Evolutionary conservation across 2,888 invertebrate genomes (phyloP).

Genomic region (Phaedon cochleariae): DNA sequence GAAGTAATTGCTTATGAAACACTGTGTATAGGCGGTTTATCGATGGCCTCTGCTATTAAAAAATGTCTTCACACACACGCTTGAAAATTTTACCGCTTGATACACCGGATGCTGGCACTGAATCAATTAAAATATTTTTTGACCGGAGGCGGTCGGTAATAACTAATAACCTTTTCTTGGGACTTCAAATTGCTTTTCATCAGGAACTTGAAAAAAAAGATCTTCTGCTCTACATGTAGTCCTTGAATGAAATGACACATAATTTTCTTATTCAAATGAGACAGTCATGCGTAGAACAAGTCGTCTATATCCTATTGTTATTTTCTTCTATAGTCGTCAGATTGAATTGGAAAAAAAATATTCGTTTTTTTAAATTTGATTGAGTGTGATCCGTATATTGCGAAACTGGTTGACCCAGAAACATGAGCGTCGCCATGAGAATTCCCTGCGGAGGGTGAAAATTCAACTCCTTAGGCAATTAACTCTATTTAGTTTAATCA

Average conservation of each 20-base stretch:
- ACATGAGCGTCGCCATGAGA: no score
- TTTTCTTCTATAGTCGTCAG: no score
- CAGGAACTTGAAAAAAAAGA: neutral
- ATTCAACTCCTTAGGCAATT: no score
- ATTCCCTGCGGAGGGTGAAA: no score
- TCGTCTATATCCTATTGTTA: neutral
- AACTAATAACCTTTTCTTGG: neutral
- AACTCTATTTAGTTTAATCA: no score
- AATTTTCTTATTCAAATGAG: neutral
- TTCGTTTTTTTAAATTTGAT: no score
- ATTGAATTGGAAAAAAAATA: no score
- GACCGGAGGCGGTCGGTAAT: neutral
- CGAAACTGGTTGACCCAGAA: no score
- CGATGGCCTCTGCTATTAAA: no score
- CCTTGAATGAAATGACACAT: neutral
- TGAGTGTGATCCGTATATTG: no score
- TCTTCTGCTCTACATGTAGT: neutral
- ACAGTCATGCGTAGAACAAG: neutral
- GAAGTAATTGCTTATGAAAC: no score
- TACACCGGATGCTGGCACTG: neutral
- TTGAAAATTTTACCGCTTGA: neutral
- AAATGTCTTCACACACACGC: neutral
- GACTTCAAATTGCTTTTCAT: neutral
- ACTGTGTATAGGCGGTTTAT: no score
- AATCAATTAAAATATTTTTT: neutral